Base-by-base conservation (phyloP, 2,797 vertebrate species). In the Atherinosoma microstoma region DNA sequence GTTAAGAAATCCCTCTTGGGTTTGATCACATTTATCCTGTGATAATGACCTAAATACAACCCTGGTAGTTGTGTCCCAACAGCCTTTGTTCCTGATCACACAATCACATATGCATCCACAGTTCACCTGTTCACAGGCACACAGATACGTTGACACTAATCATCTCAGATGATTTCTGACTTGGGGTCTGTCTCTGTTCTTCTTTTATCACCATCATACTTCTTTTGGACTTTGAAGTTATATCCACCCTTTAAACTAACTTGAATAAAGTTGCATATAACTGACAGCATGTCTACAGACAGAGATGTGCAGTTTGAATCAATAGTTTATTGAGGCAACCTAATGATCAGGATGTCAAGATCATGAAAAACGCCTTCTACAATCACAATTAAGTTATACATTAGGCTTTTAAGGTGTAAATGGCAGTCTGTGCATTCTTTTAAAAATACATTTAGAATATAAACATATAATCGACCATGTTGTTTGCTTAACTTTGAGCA, bases 1-100 rank as follows among this genome's bases (percentile, higher is more conserved):
- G 27, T 42, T 64, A 30, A 53, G 42, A 22, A 30, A 57, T 22
- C 47, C 35, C 40, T 16, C 20, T 15, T 62, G 20, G 63, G 16
- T 66, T n/a, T 63, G n/a, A 22, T 49, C 47, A 49, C 22, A 54
- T 74, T 69, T 56, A 62, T 29, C 29, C 32, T 54, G 32, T 11
- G 10, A 58, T 29, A 32, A 71, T 1, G 0, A 34, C 34, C 11
- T 35, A 9, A 40, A 38, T 22, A 22, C n/a, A 60, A 3, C 8
- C 18, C 22, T 40, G 6, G 1, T 45, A 45, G 47, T 40, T 9
- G 20, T 42, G 36, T 1, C 27, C 42, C 9, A 22, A 5, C 15
- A 40, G 0, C 7, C 34, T 36, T 38, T 4, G 6, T 11, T 76
- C 70, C 56, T 62, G 15, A 10, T 11, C 24, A 34, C 32, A 64